Evolutionary conservation across 2,797 vertebrate species (phyloP), one percentile per base, ranked within the genome.

Genomic region (Coilia nasus): DNA sequence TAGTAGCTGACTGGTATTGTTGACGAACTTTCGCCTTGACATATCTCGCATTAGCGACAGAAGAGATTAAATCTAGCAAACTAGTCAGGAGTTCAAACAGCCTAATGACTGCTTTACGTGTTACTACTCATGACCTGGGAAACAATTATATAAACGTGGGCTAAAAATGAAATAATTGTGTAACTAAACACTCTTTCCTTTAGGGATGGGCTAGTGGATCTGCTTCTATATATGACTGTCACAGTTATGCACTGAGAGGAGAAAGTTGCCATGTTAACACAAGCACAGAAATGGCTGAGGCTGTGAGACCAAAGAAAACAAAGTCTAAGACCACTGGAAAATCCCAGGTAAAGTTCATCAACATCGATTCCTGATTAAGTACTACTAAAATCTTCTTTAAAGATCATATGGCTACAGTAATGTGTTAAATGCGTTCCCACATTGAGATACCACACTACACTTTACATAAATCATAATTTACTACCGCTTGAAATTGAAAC

Each of bases 241-340:
- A 41, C 46, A 81, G 64, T 67, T 75, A 50, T 85, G 86, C 85
- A 85, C 87, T 88, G 86, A 87, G 86, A 89, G 85, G 44, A 31
- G 46, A 60, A 80, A 81, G 11, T 10, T 78, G 83, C 83, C 89
- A 86, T 89, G 88, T 90, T 83, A 83, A 85, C 84, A 85, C 83
- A 81, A 54, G 3, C 57, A 59, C 84, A 83, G 91, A 90, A 78
- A 96, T 96, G 96, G 91, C 90, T 64, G 95, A 96, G 91, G 95
- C 95, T 85, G 94, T 95, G 28, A 94, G 94, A 92, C 94, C 93
- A 80, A 96, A 94, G 92, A 96, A 94, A 92, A 92, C 90, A 57
- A 96, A 94, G 89, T 3, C 91, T 47, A 96, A 94, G 88, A 88
- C 84, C 87, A 91, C 90, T 87, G 90, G 86, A 83, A 96, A 92